Conservation (phyloP, 2,113 vertebrate species). For the Gallinago jamesoni region DNA sequence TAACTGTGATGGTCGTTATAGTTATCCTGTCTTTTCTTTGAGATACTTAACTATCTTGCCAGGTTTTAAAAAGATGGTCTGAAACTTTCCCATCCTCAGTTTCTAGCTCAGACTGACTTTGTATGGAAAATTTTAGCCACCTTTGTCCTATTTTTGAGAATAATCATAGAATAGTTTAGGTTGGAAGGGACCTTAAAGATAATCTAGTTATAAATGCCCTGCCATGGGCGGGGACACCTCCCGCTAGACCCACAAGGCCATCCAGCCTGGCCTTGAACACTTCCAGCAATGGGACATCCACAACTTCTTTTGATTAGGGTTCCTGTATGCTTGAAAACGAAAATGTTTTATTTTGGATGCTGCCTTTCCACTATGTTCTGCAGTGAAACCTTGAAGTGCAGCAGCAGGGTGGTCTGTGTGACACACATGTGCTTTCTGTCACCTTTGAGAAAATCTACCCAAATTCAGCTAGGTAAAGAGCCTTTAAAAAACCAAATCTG, state of each 20-base stretch:
- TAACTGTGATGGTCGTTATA: not conserved
- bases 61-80: not conserved
- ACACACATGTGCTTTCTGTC: not conserved
- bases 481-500: not conserved
- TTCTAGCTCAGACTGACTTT: not conserved
- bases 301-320: not conserved
- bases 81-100: not conserved
- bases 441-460: not conserved
- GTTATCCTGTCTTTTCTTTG: not conserved
- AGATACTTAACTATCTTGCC: not conserved
- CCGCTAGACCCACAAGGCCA: not conserved
- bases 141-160: not conserved
- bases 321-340: not conserved
- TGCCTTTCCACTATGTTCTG: not conserved
- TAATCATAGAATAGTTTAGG: not conserved
- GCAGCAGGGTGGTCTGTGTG: not conserved
- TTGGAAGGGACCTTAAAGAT: not conserved
- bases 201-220: not conserved
- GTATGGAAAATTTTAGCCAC: not conserved
- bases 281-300: not conserved
- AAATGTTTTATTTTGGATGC: not conserved
- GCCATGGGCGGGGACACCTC: not conserved
- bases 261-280: not conserved
- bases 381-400: not conserved
- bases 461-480: not conserved